A percentile compares a stretch with the other conserved stretches of the same genome.
Conservation (phyloP, 1,140 invertebrate species). For the Cardiocondyla obscurior region DNA sequence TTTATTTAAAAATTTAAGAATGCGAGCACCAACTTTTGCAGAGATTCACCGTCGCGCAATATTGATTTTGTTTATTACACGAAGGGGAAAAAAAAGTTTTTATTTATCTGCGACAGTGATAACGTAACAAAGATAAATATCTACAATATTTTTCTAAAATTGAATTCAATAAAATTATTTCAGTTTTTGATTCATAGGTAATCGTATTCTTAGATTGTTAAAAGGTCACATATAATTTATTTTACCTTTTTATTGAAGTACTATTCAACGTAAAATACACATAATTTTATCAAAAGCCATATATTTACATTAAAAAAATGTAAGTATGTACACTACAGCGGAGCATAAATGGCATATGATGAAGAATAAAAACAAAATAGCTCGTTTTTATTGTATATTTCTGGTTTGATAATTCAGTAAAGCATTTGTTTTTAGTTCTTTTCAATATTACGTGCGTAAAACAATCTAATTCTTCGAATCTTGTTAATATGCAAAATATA, state of each 20-base stretch:
- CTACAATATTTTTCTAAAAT: not conserved
- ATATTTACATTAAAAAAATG: not conserved
- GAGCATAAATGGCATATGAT: no score
- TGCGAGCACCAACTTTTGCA: slow-evolving; percentile 1
- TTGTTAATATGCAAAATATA: not conserved
- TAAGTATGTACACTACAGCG: not conserved
- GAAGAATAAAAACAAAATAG: not conserved
- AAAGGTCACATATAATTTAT: slow-evolving; percentile 17
- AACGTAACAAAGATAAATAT: not conserved
- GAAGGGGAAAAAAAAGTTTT: not conserved
- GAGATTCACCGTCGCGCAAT: slow-evolving; percentile 16
- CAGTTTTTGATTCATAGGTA: not conserved
- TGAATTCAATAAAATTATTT: not conserved
- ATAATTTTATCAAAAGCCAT: not conserved
- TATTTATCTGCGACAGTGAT: not conserved
- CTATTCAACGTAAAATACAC: not conserved
- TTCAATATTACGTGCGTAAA: not conserved
- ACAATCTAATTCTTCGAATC: not conserved
- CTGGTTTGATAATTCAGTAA: not conserved
- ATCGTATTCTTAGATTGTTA: not conserved
- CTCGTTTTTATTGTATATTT: not conserved
- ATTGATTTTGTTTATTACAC: not conserved
- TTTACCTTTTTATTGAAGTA: not conserved
- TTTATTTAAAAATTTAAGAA: slow-evolving; percentile 16
- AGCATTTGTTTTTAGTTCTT: not conserved